These are phyloP conservation scores for Falco columbarius DNA, from an alignment of 2,797 vertebrate species.

Conservation along the genomic window DNA sequence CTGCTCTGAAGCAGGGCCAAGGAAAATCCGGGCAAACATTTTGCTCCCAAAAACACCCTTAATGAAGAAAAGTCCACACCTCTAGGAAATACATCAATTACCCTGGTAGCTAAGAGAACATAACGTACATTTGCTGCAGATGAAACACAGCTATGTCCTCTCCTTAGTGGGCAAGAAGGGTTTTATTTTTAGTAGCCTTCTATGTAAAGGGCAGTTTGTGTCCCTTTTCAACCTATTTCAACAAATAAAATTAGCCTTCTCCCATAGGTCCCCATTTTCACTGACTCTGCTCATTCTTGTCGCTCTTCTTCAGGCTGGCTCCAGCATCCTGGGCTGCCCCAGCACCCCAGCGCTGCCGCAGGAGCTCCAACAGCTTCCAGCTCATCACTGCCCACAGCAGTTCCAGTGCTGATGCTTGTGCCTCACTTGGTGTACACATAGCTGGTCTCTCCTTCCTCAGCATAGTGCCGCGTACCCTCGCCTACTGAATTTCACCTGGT, in stretches of 20 bases:
- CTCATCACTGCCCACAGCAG: background rate
- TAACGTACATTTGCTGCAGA: background rate
- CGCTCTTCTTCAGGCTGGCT: background rate
- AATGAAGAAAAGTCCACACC: background rate
- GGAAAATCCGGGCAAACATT: background rate
- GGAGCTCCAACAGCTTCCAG: background rate
- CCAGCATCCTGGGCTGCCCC: background rate
- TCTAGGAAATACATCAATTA: background rate
- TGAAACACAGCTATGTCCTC: background rate
- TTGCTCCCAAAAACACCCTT: background rate
- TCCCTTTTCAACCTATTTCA: background rate
- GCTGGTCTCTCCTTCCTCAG: background rate
- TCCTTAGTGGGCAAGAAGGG: background rate
- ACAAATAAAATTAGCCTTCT: background rate
- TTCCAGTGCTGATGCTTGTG: accelerated
- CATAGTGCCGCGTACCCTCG: background rate
- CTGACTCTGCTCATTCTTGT: background rate
- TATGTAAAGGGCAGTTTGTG: background rate
- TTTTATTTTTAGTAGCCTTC: background rate
- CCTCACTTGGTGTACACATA: accelerated
- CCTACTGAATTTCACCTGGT: background rate
- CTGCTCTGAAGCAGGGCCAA: background rate
- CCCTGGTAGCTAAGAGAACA: background rate
- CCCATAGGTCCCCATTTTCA: accelerated
- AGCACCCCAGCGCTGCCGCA: accelerated